Percentiles rank a stretch among this genome's conserved stretches.
Evolutionary conservation across 2,888 invertebrate species (phyloP).

Genomic region (Allophyes oxyacanthae): DNA sequence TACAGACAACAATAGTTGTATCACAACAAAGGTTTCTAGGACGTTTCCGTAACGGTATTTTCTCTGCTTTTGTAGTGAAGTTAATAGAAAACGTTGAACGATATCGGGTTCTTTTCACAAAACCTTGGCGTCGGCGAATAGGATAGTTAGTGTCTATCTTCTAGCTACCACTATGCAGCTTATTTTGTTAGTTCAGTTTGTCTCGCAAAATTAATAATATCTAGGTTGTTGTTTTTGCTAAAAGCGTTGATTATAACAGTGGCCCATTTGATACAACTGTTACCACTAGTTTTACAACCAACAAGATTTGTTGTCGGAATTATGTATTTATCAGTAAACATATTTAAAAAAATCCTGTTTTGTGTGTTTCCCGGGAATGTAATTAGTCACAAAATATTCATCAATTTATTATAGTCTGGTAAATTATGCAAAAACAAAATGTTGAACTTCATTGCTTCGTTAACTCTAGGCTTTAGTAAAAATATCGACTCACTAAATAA

Average conservation of each 20-base stretch:
- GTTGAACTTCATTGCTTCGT: too few relatives aligned
- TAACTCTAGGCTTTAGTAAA: too few relatives aligned
- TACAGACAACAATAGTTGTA: conserved; percentile 77
- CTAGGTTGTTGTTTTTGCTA: not conserved
- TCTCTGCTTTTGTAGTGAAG: conserved; percentile 75
- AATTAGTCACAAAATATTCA: conserved; percentile 22
- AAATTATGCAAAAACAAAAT: not conserved
- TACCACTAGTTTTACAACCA: not conserved
- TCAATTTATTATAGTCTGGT: conserved; percentile 15
- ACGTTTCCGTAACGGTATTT: conserved; percentile 80
- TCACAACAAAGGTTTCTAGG: conserved; percentile 80
- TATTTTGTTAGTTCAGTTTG: conserved; percentile 44
- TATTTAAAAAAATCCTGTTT: conserved; percentile 6
- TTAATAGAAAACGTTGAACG: conserved; percentile 77
- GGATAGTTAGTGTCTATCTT: conserved; percentile 62
- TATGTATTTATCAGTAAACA: conserved; percentile 6
- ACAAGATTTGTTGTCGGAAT: conserved; percentile 4
- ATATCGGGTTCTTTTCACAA: conserved; percentile 71
- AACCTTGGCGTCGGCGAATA: conserved; percentile 57
- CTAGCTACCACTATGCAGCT: conserved; percentile 45
- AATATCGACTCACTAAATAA: too few relatives aligned
- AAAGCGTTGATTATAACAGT: not conserved
- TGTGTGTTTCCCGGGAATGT: conserved; percentile 14
- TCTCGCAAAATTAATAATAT: conserved; percentile 17
- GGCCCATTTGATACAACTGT: not conserved